Conservation (phyloP, 2,888 invertebrate species). For the Noctua janthe region DNA sequence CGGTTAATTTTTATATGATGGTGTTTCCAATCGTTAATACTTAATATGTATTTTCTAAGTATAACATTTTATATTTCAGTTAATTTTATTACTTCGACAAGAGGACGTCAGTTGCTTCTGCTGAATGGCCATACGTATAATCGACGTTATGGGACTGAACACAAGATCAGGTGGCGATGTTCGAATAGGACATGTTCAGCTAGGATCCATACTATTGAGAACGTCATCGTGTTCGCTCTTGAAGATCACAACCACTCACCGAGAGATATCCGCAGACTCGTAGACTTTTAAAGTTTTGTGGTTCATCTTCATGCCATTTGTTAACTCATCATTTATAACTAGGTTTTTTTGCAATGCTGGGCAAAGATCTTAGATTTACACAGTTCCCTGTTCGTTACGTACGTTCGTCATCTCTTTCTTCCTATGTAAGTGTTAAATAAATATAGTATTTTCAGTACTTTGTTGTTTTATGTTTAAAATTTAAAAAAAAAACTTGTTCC, state of each 20-base stretch:
- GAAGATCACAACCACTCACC: neutral
- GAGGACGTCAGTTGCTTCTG: slow-evolving; percentile 10
- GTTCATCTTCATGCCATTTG: neutral
- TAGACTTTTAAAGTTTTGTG: no score
- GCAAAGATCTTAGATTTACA: neutral
- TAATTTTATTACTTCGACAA: slow-evolving; percentile 25
- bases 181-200: slow-evolving; percentile 68
- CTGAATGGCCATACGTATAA: slow-evolving; percentile 67
- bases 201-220: slow-evolving; percentile 70
- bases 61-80: neutral
- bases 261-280: neutral
- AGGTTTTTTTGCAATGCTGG: neutral
- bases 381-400: neutral
- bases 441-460: neutral
- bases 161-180: slow-evolving; percentile 74
- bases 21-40: slow-evolving; percentile 46
- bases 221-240: slow-evolving; percentile 23
- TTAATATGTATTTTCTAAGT: neutral
- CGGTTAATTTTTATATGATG: neutral
- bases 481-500: no score
- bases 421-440: neutral
- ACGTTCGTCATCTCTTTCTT: no score
- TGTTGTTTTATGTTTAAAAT: neutral
- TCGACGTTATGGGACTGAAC: slow-evolving; percentile 58
- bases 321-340: neutral